Conservation (phyloP, 2,888 invertebrate species). For the Tetragonisca angustula region DNA sequence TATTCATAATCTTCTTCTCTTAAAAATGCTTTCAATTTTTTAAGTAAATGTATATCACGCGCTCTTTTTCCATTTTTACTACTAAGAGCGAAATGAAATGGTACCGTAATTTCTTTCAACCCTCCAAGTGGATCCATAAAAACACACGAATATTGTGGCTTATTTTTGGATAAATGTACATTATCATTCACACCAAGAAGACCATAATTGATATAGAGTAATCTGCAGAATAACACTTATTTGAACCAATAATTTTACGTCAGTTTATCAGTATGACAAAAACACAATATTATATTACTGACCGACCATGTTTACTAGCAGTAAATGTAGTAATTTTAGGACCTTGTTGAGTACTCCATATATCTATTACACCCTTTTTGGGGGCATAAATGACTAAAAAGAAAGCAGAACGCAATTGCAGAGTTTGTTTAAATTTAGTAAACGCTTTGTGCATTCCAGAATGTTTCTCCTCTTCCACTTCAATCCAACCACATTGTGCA, state of each 20-base stretch:
- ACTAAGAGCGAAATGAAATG: conserved; percentile 95
- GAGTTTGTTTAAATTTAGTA: conserved; percentile 59
- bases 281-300: conserved; percentile 44
- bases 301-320: conserved; percentile 92
- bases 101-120: conserved; percentile 93
- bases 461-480: conserved; percentile 89
- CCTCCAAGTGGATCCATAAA: conserved; percentile 93
- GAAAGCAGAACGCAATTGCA: conserved; percentile 87
- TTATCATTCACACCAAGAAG: conserved; percentile 89
- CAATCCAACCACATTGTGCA: conserved; percentile 97
- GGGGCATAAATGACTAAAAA: conserved; percentile 97
- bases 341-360: conserved; percentile 96
- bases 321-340: conserved; percentile 95
- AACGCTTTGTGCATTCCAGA: conserved; percentile 54
- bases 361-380: conserved; percentile 95
- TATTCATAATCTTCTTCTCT: conserved; percentile 86
- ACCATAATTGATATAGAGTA: conserved; percentile 92
- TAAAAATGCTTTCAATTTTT: conserved; percentile 89
- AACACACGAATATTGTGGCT: conserved; percentile 89
- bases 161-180: conserved; percentile 81
- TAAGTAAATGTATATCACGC: conserved; percentile 93
- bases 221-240: conserved; percentile 80
- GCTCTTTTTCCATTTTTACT: conserved; percentile 94
- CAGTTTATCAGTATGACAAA: background rate
- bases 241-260: background rate